A percentile compares a stretch with the other conserved stretches of the same genome.
Conservation (phyloP, 2,888 invertebrate species). For the Allacma fusca region DNA sequence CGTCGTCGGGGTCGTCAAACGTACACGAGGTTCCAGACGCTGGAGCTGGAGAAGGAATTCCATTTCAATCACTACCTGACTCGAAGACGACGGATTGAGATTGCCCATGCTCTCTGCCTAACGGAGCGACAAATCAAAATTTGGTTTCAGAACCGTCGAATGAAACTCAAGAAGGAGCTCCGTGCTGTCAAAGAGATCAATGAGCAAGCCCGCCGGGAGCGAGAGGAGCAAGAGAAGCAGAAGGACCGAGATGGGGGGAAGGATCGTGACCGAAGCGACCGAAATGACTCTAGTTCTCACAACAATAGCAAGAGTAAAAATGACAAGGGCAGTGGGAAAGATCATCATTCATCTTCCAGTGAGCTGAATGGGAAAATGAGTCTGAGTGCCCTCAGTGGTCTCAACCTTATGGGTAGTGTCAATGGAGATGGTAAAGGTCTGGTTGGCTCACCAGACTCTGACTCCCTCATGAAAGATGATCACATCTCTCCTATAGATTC, state of each 20-base stretch:
- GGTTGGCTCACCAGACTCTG: conserved; percentile 56
- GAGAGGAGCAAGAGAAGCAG: conserved; percentile 91
- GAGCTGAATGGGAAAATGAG: conserved; percentile 57
- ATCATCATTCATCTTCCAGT: conserved; percentile 45
- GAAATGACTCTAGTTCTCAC: conserved; percentile 42
- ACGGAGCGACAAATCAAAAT: conserved; percentile 96
- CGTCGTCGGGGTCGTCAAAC: conserved; percentile 94
- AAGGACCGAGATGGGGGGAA: conserved; percentile 83
- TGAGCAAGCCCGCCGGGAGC: conserved; percentile 88
- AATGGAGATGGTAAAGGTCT: conserved; percentile 45
- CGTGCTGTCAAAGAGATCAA: conserved; percentile 94
- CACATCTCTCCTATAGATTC: conserved; percentile 60
- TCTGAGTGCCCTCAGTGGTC: conserved; percentile 48
- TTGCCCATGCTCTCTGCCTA: conserved; percentile 93
- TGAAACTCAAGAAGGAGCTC: conserved; percentile 96
- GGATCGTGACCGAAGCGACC: conserved; percentile 64
- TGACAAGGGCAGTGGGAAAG: conserved; percentile 31
- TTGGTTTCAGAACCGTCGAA: conserved; percentile 95
- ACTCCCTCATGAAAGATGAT: conserved; percentile 60
- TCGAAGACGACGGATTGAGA: conserved; percentile 94
- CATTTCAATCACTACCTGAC: conserved; percentile 97
- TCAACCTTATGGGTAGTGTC: conserved; percentile 48
- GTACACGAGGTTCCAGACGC: conserved; percentile 96
- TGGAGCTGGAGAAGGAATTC: too few relatives aligned
- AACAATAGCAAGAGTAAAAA: conserved; percentile 39